Evolutionary conservation across 2,888 invertebrate genomes (phyloP), one percentile per base, ranked within the genome.

Genomic region (Drosophila niveifrons): DNA sequence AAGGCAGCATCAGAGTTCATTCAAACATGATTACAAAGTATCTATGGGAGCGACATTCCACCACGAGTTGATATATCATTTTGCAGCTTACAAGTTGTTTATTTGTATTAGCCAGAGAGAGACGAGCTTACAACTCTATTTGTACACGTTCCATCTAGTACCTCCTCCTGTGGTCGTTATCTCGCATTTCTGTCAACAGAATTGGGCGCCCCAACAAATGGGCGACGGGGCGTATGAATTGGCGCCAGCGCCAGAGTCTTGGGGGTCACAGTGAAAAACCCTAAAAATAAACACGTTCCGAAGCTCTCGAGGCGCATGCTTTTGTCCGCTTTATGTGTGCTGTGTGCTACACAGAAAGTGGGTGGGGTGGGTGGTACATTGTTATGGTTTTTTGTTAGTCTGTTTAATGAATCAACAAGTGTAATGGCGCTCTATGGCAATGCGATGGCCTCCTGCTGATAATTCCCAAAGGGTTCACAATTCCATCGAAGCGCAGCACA

Each of bases 341-440:
- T 15, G 29, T 39, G 31, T 15, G 34, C 28, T 43, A n/a, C n/a
- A 31, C 4, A 46, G n/a, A 11, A 1, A 13, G 48, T 10, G 31
- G n/a, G 31, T 28, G 7, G 39, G 1, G 1, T n/a, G 39, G 11
- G n/a, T n/a, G n/a, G n/a, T n/a, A 53, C 66, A 62, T 66, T 66
- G 61, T 58, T 48, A 43, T 51, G 39, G 41, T 28, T 63, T 52
- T 48, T 52, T 61, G 31, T 52, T 48, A 29, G 50, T 7, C 47
- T 23, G 66, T 75, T 62, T 70, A 78, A 74, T 73, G 82, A 82
- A 72, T 76, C 74, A 84, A 84, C 81, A 78, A 81, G 82, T 80
- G 75, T 62, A 55, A 78, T 46, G 55, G 17, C 64, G 56, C 23
- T 43, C 23, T 41, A 23, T 51, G 47, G 41, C 39, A 56, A 71